Conservation (phyloP, 2,888 invertebrate species). For the Rosalia funebris region DNA sequence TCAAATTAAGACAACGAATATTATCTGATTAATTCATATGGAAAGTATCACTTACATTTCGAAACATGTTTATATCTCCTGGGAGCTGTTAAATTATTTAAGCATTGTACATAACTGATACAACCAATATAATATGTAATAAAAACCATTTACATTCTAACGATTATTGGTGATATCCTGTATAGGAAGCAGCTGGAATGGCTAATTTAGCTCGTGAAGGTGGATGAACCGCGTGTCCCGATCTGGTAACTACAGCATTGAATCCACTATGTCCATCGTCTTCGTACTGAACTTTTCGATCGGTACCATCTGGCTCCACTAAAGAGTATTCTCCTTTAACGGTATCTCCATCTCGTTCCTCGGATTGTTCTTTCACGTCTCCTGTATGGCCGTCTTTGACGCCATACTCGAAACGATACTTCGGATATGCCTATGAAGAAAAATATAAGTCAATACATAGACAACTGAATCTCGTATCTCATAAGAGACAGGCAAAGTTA, state of each 20-base stretch:
- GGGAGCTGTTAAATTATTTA: neutral
- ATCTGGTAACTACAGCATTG: slow-evolving; percentile 70
- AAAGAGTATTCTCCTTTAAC: slow-evolving; percentile 78
- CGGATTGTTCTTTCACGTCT: slow-evolving; percentile 77
- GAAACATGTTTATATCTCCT: too few relatives aligned
- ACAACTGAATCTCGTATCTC: too few relatives aligned
- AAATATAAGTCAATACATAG: too few relatives aligned
- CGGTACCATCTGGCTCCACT: slow-evolving; percentile 73
- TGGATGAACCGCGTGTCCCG: slow-evolving; percentile 69
- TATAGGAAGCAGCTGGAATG: slow-evolving; percentile 30
- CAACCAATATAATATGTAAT: neutral
- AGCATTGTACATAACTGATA: neutral
- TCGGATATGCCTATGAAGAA: too few relatives aligned
- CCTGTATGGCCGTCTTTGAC: slow-evolving; percentile 78
- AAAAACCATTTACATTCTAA: neutral
- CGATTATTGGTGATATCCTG: slow-evolving; percentile 30
- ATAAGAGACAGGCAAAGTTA: too few relatives aligned
- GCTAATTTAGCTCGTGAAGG: slow-evolving; percentile 40
- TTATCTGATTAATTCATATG: too few relatives aligned
- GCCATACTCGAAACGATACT: slow-evolving; percentile 76
- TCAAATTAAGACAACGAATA: too few relatives aligned
- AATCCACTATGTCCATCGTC: slow-evolving; percentile 70
- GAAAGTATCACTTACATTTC: too few relatives aligned
- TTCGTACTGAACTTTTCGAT: slow-evolving; percentile 73
- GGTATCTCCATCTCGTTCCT: slow-evolving; percentile 76